phyloP scores from a whole-genome alignment of 2,888 invertebrate genomes.

The Sisyra nigra region DNA sequence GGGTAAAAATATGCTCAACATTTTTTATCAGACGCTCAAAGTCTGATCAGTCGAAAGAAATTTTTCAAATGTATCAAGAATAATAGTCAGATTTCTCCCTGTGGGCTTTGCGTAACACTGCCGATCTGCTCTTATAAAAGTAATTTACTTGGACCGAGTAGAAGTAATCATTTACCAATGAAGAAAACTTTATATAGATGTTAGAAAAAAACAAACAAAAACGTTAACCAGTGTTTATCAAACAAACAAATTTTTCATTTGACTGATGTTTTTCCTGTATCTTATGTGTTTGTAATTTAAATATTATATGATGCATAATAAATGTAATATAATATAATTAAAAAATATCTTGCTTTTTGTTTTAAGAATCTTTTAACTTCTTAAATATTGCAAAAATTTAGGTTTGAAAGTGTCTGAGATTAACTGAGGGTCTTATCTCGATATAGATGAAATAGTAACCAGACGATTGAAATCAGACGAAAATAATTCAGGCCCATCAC shows the following conservation, averaged over 20 bases:
- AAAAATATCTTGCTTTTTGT: neutral
- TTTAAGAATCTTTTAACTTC: neutral
- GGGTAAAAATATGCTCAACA: too few relatives aligned
- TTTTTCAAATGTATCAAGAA: neutral
- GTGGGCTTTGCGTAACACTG: slow-evolving; percentile 20
- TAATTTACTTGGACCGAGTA: slow-evolving; percentile 8
- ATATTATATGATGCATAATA: slow-evolving; percentile 5
- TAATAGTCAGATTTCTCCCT: neutral
- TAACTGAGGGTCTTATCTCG: too few relatives aligned
- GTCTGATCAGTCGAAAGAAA: neutral
- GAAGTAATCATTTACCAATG: neutral
- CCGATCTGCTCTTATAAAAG: slow-evolving; percentile 21
- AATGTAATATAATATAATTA: neutral
- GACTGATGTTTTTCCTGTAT: slow-evolving; percentile 6
- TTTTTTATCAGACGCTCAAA: too few relatives aligned
- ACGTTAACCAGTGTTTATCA: neutral
- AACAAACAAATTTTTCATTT: slow-evolving; percentile 2
- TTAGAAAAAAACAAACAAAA: too few relatives aligned
- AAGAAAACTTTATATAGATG: neutral
- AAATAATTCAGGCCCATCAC: too few relatives aligned
- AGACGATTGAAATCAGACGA: too few relatives aligned
- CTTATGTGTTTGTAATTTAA: slow-evolving; percentile 6
- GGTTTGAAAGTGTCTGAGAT: too few relatives aligned
- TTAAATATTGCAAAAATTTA: too few relatives aligned
- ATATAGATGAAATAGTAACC: too few relatives aligned